Evolutionary conservation across 2,888 invertebrate genomes (phyloP).

Genomic region (Patella caerulea): DNA sequence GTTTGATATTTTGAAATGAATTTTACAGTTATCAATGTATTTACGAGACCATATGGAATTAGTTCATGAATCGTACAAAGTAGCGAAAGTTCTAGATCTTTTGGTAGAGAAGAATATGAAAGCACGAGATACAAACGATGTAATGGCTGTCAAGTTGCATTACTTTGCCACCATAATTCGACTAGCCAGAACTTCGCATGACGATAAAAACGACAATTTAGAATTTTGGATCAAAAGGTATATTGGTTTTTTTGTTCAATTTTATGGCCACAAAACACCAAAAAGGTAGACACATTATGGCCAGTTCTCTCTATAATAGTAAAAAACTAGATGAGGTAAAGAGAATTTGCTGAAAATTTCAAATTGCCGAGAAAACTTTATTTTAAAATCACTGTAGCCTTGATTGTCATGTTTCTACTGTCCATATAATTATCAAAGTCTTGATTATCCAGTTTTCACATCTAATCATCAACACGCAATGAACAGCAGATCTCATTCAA

Average conservation of each 20-base stretch:
- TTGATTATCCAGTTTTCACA: no score
- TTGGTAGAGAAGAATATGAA: conserved; percentile 90
- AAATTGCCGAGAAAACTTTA: no score
- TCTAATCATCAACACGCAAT: no score
- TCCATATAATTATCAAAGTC: no score
- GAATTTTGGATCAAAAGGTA: conserved; percentile 61
- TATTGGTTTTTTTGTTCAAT: background rate
- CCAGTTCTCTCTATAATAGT: no score
- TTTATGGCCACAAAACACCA: no score
- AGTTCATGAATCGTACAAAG: conserved; percentile 82
- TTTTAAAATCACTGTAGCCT: no score
- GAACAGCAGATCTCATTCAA: no score
- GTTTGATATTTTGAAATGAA: conserved; percentile 6
- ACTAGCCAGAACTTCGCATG: conserved; percentile 38
- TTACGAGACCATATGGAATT: conserved; percentile 83
- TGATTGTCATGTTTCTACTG: no score
- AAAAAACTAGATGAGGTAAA: no score
- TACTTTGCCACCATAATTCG: conserved; percentile 60
- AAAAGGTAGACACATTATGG: no score
- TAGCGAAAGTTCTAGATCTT: conserved; percentile 83
- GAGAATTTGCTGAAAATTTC: no score
- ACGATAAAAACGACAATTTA: conserved; percentile 45
- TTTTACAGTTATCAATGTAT: conserved; percentile 69
- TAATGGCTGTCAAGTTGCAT: conserved; percentile 68
- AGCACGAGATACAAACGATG: conserved; percentile 81